Base-by-base conservation (phyloP, 2,113 vertebrate genomes). In the Lathamus discolor region DNA sequence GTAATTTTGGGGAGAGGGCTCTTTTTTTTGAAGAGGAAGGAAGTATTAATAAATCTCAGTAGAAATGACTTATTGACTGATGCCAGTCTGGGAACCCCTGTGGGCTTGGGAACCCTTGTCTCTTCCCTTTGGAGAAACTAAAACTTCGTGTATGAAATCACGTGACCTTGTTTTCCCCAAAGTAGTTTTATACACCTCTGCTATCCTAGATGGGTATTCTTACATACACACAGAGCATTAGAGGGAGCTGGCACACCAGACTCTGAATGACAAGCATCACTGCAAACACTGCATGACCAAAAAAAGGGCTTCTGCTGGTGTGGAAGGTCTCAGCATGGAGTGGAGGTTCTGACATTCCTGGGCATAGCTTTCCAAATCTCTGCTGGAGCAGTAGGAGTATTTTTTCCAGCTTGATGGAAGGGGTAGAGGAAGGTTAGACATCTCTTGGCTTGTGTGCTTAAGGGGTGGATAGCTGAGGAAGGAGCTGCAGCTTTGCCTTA, bases 101-200 rank as follows among this genome's bases (percentile, higher is more conserved):
- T 1, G 6, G 19, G 11, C 12, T 39, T 5, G 1, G 20, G 13
- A 86, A 27, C 6, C 8, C 41, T 3, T 29, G 16, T 1, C 12
- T 8, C 31, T 88, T 79, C 59, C 17, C 16, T 74, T 61, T 10
- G 8, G 18, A 80, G 35, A 86, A 96, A 70, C 44, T 8, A 57
- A 73, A 69, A 73, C 20, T 41, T 52, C 11, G 31, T 8, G 6
- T 7, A 39, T 23, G n/a, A 77, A 86, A 5, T 23, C 5, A 6
- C 28, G 11, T 64, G 81, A 70, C 86, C 31, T n/a, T 51, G 6
- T 74, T 95, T 86, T 46, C 37, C 10, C 17, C 37, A 54, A n/a
- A 84, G 63, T 61, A 55, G 48, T 54, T 85, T 63, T 66, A 33
- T 49, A 83, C 6, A 9, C 8, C 22, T 91, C 27, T 92, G 44